Evolutionary conservation across 2,888 invertebrate genomes (phyloP), one percentile per base, ranked within the genome.

Genomic region (Lasioglossum zephyrum): DNA sequence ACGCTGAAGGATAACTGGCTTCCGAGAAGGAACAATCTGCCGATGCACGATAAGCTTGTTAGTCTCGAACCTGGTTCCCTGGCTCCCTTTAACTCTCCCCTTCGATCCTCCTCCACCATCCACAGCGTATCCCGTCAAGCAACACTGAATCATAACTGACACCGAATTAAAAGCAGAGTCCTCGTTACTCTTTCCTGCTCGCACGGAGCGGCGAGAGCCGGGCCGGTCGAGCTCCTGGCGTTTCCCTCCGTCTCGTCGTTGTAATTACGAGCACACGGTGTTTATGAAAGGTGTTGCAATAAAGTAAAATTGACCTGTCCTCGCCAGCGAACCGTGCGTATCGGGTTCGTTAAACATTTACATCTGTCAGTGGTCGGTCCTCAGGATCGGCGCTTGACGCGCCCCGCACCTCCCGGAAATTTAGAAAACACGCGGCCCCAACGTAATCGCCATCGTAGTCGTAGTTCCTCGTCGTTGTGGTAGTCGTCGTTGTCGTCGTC

Each of bases 11-110:
- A 88, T 89, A 88, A 84, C 84, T 47, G 77, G 79, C 82, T 90
- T 91, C 91, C 79, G 79, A 87, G 91, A 91, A 89, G 85, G 83
- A 87, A 87, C 86, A 86, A 90, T 89, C 88, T 84, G 87, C 80
- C 82, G 84, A 90, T 89, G 83, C 73, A 77, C 84, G 88, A 90
- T 90, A 88, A 88, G 85, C 82, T 77, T 85, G 81, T 82, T 89
- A 87, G 85, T 74, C 80, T 44, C 72, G 80, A 79, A 69, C 89
- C 41, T 72, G 79, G 60, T 74, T 77, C 63, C 60, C 87, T 74
- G 26, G 31, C 31, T 70, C 57, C 82, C 82, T 41, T 69, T 9
- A 18, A 8, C n/a, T 39, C 11, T n/a, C 4, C 22, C 2, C n/a
- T 4, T 1, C 69, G n/a, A 4, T 53, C 53, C 22, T 53, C 39